Conservation (phyloP, 2,797 vertebrate genomes). For the Crenuchus spilurus region DNA sequence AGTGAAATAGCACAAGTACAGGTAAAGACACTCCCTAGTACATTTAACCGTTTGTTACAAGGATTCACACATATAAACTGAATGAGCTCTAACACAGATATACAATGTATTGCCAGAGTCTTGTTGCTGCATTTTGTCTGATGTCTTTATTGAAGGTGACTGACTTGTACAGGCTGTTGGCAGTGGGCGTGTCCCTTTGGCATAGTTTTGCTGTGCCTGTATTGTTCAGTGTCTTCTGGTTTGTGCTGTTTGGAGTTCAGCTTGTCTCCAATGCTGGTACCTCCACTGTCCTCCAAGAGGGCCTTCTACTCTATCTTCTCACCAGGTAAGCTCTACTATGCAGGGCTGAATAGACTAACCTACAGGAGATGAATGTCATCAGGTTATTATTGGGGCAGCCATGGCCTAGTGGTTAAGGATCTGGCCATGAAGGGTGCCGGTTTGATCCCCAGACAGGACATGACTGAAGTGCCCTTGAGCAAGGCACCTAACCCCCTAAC, state of each 20-base stretch:
- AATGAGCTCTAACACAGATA: neutral
- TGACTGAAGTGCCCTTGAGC: no score
- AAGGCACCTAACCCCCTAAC: no score
- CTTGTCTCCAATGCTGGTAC: slow-evolving; percentile 67
- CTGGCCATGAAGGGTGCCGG: no score
- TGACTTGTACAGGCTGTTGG: slow-evolving; percentile 79
- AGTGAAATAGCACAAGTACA: slow-evolving; percentile 74
- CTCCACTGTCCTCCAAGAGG: slow-evolving; percentile 72
- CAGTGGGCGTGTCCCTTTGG: slow-evolving; percentile 83
- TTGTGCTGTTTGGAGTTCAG: slow-evolving; percentile 81
- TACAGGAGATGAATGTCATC: no score
- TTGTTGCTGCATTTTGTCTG: neutral
- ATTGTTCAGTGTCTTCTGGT: slow-evolving; percentile 88
- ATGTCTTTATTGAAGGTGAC: slow-evolving; percentile 70
- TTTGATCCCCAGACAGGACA: no score
- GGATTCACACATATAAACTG: neutral
- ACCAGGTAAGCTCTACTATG: slow-evolving; percentile 75
- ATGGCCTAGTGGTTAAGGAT: no score
- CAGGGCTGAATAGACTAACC: no score
- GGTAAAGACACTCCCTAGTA: slow-evolving; percentile 56
- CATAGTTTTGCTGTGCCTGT: slow-evolving; percentile 82
- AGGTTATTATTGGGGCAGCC: no score
- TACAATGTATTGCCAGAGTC: neutral
- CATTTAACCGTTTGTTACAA: neutral
- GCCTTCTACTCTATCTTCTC: slow-evolving; percentile 81